These are phyloP conservation scores for Cochlearius cochlearius DNA, from an alignment of 2,113 vertebrate genomes.

Conservation along the genomic window DNA sequence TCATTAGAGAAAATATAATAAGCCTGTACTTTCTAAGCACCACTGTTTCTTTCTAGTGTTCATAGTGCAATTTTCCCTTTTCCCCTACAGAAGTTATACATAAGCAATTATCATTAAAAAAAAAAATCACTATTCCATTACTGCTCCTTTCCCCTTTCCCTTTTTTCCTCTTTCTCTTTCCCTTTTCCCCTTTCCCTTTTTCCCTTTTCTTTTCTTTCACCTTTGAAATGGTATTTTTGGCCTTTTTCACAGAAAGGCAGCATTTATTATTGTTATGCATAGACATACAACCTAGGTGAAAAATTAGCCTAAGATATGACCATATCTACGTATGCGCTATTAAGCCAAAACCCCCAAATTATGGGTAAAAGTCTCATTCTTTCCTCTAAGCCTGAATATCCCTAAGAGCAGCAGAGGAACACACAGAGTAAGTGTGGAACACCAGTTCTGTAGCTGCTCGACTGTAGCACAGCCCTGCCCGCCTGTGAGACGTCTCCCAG, in stretches of 20 bases:
- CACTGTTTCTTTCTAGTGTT: conserved; percentile 61
- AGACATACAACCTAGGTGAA: neutral
- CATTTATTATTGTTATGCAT: neutral
- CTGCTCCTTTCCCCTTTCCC: neutral
- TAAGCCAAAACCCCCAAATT: neutral
- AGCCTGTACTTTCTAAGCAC: conserved; percentile 59
- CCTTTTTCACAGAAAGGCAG: conserved; percentile 34
- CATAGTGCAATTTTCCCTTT: conserved; percentile 75
- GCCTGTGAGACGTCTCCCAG: neutral
- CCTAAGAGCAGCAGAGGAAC: neutral
- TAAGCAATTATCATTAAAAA: conserved; percentile 25
- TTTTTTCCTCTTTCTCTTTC: neutral
- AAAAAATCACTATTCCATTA: conserved; percentile 20
- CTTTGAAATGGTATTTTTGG: conserved; percentile 58
- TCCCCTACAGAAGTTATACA: conserved; percentile 42
- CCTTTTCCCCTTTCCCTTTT: neutral
- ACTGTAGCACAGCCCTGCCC: neutral
- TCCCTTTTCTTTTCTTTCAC: neutral
- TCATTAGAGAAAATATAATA: conserved; percentile 53
- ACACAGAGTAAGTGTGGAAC: neutral
- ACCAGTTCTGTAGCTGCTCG: neutral
- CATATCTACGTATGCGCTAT: neutral
- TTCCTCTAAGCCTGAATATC: neutral
- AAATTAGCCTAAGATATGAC: neutral
- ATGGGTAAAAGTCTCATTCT: neutral